Evolutionary conservation across 92 coral and sea anemone species (phyloP), one percentile per base, ranked within the genome.

Genomic region (Montipora capitata): DNA sequence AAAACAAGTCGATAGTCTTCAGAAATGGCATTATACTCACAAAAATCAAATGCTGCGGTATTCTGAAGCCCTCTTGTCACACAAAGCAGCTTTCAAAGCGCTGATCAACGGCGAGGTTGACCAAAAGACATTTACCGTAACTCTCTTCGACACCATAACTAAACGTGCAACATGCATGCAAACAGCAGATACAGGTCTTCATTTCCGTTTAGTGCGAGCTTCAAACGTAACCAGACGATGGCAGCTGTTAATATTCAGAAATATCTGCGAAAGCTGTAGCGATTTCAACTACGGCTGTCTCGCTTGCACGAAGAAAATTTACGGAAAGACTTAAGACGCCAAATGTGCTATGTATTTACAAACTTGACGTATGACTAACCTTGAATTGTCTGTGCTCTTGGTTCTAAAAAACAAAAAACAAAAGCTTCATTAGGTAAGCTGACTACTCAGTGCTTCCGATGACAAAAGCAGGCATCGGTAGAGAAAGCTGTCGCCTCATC

Each of bases 311-410:
- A 45, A 44, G 27, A 77, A 77, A 9, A 4, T 48, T 48, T 59
- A 81, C 85, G 85, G 87, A 72, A 57, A 72, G 72, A 42, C 13
- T 10, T 27, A 48, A 40, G 59, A 82, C 78, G 61, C 20, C 68
- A 39, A 39, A 40, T 66, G 44, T 7, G 35, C 40, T 38, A 3
- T 45, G 39, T 10, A 16, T 6, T 27, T 4, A 44, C 20, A 9
- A 40, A 12, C 4, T 8, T n/a, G 67, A 15, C 35, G 6, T 16
- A 10, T n/a, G 8, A 8, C 65, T 72, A 52, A 83, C 87, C 87
- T 72, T 59, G 80, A 7, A 57, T 83, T 83, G 78, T 83, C 87
- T 27, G 79, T 59, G 27, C 87, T 83, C 64, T 83, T 83, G 4
- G 87, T 56, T 16, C 87, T 83, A 65, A 81, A 81, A 80, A 80